Conservation (phyloP, 2,113 vertebrate genomes). For the Stigmatopora nigra region DNA sequence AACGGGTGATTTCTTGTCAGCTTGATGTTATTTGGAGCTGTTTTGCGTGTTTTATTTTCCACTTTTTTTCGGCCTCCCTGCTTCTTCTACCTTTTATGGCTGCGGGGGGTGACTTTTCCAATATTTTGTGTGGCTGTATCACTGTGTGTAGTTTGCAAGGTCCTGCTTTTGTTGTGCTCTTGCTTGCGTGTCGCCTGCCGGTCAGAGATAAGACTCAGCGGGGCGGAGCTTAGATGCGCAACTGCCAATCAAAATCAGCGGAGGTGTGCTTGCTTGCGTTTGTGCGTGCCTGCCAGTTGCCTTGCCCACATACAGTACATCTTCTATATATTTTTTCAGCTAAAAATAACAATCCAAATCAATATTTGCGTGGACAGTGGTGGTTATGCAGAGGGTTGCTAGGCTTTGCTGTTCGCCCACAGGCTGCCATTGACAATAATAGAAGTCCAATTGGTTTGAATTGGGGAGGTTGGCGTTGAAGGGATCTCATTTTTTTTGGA, state of each 20-base stretch:
- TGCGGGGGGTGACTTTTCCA: neutral
- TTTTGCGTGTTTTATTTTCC: neutral
- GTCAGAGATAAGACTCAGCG: conserved; percentile 58
- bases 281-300: conserved; percentile 12
- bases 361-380: conserved; percentile 48
- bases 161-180: conserved; percentile 1
- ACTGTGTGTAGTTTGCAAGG: conserved; percentile 4
- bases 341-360: conserved; percentile 37
- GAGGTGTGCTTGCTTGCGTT: conserved; percentile 24
- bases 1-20: too few relatives aligned
- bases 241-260: conserved; percentile 38
- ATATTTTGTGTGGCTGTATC: conserved; percentile 5
- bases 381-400: conserved; percentile 20
- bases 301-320: conserved; percentile 27
- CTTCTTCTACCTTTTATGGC: neutral
- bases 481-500: too few relatives aligned
- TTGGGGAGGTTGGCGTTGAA: too few relatives aligned
- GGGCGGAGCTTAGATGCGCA: conserved; percentile 46
- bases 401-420: conserved; percentile 16
- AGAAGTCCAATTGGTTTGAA: too few relatives aligned
- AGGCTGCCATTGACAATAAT: neutral
- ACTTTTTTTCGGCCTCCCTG: neutral
- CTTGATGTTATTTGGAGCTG: too few relatives aligned
- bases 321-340: conserved; percentile 40
- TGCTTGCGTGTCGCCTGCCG: conserved; percentile 39